Evolutionary conservation across 1,140 invertebrate genomes (phyloP).

Genomic region (Geopemphigus sp.): DNA sequence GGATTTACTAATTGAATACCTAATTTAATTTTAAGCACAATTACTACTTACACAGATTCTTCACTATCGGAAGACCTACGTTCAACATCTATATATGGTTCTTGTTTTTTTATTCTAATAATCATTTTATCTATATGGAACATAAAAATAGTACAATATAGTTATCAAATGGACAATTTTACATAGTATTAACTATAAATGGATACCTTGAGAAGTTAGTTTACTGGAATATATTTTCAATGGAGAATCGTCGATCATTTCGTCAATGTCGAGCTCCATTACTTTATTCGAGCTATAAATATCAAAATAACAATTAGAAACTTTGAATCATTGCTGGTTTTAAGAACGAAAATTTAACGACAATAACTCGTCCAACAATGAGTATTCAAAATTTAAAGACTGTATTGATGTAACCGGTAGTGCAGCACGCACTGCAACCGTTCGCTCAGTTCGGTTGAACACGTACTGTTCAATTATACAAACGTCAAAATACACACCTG

Average conservation of each 20-base stretch:
- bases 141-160: background rate
- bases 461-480: too few species aligned
- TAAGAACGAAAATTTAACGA: too few species aligned
- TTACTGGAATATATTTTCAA: slow-evolving; percentile 27
- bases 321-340: too few species aligned
- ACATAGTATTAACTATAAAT: background rate
- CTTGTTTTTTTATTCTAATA: slow-evolving; percentile 31
- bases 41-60: slow-evolving; percentile 28
- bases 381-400: too few species aligned
- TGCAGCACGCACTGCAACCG: too few species aligned
- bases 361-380: too few species aligned
- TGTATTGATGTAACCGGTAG: too few species aligned
- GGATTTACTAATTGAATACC: background rate
- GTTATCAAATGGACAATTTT: background rate
- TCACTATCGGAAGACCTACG: background rate
- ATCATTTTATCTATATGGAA: slow-evolving; percentile 40
- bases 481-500: too few species aligned
- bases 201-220: slow-evolving; percentile 23
- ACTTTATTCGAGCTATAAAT: background rate
- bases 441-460: too few species aligned
- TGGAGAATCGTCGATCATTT: slow-evolving; percentile 3
- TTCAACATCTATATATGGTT: slow-evolving; percentile 14
- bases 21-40: background rate
- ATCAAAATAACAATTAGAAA: too few species aligned
- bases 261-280: slow-evolving; percentile 29